A percentile compares a stretch with the other conserved stretches of the same genome.
phyloP scores from a whole-genome alignment of 2,113 vertebrate genomes.

The Tragelaphus buxtoni region DNA sequence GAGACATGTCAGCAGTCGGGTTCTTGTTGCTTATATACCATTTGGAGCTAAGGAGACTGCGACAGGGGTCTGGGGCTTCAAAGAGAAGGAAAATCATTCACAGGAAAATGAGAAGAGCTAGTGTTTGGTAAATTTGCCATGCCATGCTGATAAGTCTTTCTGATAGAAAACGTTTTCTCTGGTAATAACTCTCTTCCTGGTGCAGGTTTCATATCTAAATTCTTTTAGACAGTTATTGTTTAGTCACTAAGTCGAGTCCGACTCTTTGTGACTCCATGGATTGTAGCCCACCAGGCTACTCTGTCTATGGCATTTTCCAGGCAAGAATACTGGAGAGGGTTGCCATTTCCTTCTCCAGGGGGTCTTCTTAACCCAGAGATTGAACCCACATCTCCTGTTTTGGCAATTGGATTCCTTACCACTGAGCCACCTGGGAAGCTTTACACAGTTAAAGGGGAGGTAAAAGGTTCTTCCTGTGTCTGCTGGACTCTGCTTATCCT shows the following conservation, averaged over 20 bases:
- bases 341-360: background rate
- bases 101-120: background rate
- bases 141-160: background rate
- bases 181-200: background rate
- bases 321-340: background rate
- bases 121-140: background rate
- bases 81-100: background rate
- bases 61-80: background rate
- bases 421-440: background rate
- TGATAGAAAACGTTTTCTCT: background rate
- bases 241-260: accelerated
- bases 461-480: background rate
- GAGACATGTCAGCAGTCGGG: background rate
- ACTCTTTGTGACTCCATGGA: background rate
- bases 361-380: background rate
- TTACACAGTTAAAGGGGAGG: background rate
- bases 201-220: background rate
- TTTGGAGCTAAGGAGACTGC: background rate
- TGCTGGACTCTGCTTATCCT: background rate
- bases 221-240: background rate
- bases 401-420: background rate
- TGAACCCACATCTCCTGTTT: background rate
- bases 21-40: background rate
- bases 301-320: background rate
- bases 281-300: background rate